Evolutionary conservation across 1,140 invertebrate genomes (phyloP).

Genomic region (Ceratitis capitata): DNA sequence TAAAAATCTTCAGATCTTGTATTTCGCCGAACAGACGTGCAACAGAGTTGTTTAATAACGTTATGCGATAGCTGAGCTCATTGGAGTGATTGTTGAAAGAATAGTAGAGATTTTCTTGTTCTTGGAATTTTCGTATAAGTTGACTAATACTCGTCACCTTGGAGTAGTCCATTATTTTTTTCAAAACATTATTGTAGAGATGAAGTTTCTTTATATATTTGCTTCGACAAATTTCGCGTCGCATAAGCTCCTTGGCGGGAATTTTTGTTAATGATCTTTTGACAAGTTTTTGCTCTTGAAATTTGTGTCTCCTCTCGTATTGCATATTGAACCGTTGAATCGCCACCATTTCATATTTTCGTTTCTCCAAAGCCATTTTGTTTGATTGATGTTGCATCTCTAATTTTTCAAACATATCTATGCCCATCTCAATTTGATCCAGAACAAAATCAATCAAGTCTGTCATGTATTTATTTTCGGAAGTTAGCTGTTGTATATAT

Average conservation of each 20-base stretch:
- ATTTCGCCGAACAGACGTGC: slow-evolving; percentile 58
- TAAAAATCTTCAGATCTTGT: slow-evolving; percentile 51
- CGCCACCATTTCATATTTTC: neutral
- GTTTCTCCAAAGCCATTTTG: neutral
- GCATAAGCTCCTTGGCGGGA: neutral
- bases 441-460: neutral
- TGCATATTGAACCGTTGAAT: neutral
- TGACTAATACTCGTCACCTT: slow-evolving; percentile 50
- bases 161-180: slow-evolving; percentile 56
- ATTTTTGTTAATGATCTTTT: neutral
- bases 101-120: slow-evolving; percentile 59
- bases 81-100: slow-evolving; percentile 62
- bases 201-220: slow-evolving; percentile 56
- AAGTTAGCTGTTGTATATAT: neutral
- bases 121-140: slow-evolving; percentile 57
- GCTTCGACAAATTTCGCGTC: slow-evolving; percentile 1
- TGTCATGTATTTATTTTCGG: neutral
- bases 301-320: neutral
- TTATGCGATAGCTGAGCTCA: slow-evolving; percentile 59
- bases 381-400: neutral
- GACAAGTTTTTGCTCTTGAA: neutral
- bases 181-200: slow-evolving; percentile 55
- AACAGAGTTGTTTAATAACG: slow-evolving; percentile 57
- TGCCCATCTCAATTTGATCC: neutral
- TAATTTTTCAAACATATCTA: slow-evolving; percentile 7